Conservation (phyloP, 1,140 invertebrate species). For the Propsilocerus akamusi region DNA sequence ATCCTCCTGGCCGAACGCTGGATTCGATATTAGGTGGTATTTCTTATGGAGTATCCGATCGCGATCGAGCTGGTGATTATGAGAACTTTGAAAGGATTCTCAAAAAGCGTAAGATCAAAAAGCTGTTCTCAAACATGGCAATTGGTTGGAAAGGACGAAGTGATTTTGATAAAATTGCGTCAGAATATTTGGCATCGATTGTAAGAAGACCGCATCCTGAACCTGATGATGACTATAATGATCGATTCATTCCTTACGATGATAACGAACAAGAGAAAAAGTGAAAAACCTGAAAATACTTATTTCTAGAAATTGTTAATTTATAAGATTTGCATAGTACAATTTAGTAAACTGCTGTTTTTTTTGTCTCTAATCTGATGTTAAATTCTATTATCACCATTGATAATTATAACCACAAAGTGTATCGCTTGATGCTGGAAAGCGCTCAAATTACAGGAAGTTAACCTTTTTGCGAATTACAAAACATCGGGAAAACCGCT, state of each 20-base stretch:
- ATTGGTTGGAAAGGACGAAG: background rate
- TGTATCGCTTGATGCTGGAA: too few relatives aligned
- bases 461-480: too few relatives aligned
- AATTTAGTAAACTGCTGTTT: too few relatives aligned
- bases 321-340: too few relatives aligned
- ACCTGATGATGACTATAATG: background rate
- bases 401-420: too few relatives aligned
- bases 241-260: background rate
- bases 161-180: background rate
- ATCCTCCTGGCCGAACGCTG: background rate
- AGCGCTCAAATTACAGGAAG: too few relatives aligned
- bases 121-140: background rate
- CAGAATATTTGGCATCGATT: background rate
- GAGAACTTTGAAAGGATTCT: background rate
- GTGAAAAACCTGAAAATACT: too few relatives aligned
- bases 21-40: background rate
- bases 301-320: too few relatives aligned
- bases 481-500: too few relatives aligned
- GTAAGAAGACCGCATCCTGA: background rate
- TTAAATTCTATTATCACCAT: too few relatives aligned
- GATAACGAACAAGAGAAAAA: background rate
- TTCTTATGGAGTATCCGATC: background rate
- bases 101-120: background rate
- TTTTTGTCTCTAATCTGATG: too few relatives aligned
- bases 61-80: background rate